A percentile compares a stretch with the other conserved stretches of the same genome.
phyloP scores from a whole-genome alignment of 1,140 invertebrate genomes.

The Sminthurinus signatus region DNA sequence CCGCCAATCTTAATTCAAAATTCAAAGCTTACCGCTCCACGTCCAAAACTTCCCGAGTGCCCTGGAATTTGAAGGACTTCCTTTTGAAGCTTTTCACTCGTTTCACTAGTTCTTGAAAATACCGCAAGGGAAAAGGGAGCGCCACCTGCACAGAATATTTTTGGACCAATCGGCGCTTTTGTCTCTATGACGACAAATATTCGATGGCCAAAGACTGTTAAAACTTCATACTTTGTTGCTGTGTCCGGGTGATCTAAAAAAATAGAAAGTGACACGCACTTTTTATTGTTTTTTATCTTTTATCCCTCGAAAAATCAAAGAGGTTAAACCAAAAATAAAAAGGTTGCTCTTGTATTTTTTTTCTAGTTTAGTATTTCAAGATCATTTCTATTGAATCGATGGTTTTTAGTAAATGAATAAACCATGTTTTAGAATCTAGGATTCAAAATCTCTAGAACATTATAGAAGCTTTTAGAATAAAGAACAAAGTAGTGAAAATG shows the following conservation, averaged over 20 bases:
- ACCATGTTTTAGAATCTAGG: background rate
- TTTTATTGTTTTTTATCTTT: too few species aligned
- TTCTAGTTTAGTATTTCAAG: background rate
- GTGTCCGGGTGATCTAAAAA: background rate
- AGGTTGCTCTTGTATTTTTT: background rate
- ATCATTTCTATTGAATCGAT: background rate
- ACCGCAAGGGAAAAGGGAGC: background rate
- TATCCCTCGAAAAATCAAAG: too few species aligned
- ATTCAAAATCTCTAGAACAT: too few species aligned
- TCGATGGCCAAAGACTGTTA: constrained; percentile 1
- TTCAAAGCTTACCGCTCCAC: background rate
- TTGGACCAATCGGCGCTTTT: background rate
- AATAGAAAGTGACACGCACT: too few species aligned
- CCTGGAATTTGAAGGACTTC: background rate
- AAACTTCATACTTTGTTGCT: background rate
- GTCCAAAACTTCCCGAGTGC: background rate
- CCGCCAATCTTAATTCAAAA: too few species aligned
- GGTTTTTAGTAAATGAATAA: background rate
- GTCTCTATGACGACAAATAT: background rate
- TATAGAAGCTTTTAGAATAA: too few species aligned
- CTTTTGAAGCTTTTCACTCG: background rate
- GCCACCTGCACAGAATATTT: constrained; percentile 3
- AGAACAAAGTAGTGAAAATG: too few species aligned
- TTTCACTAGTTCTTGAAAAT: background rate
- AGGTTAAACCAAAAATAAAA: background rate